A percentile compares a stretch with the other conserved stretches of the same genome.
Conservation (phyloP, 2,113 vertebrate species). For the Sphyrna mokarran region DNA sequence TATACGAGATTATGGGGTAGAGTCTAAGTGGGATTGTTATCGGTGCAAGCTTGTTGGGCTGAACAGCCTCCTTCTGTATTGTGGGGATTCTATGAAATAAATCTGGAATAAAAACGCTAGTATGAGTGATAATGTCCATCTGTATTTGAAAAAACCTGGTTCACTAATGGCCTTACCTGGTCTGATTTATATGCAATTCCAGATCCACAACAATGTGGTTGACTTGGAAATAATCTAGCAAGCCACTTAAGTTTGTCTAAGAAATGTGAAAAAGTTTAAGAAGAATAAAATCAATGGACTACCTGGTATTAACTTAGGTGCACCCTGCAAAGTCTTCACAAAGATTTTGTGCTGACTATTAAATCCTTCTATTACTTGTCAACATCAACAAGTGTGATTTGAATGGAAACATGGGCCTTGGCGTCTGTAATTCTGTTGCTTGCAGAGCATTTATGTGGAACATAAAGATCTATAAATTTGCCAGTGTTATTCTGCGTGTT, state of each 20-base stretch:
- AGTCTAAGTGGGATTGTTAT: too few relatives aligned
- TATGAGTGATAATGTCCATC: too few relatives aligned
- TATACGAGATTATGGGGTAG: too few relatives aligned
- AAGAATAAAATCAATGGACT: too few relatives aligned
- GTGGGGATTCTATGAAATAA: too few relatives aligned
- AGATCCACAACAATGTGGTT: neutral
- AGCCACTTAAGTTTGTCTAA: too few relatives aligned
- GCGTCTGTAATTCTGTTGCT: constrained; percentile 94
- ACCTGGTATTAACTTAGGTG: neutral
- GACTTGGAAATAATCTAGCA: neutral
- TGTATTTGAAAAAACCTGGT: too few relatives aligned
- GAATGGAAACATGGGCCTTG: constrained; percentile 93
- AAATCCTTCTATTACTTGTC: constrained; percentile 82
- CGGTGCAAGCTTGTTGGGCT: too few relatives aligned
- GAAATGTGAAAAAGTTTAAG: too few relatives aligned
- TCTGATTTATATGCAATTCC: neutral
- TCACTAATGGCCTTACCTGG: too few relatives aligned
- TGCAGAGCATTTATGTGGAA: constrained; percentile 92
- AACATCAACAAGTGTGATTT: constrained; percentile 92
- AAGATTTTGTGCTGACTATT: constrained; percentile 89
- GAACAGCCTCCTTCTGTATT: too few relatives aligned
- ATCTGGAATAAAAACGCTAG: too few relatives aligned
- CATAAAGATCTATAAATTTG: constrained; percentile 94
- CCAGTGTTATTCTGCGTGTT: constrained; percentile 95
- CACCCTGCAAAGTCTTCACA: neutral